Evolutionary conservation across 2,888 invertebrate genomes (phyloP).

Genomic region (Mythimna ferrago): DNA sequence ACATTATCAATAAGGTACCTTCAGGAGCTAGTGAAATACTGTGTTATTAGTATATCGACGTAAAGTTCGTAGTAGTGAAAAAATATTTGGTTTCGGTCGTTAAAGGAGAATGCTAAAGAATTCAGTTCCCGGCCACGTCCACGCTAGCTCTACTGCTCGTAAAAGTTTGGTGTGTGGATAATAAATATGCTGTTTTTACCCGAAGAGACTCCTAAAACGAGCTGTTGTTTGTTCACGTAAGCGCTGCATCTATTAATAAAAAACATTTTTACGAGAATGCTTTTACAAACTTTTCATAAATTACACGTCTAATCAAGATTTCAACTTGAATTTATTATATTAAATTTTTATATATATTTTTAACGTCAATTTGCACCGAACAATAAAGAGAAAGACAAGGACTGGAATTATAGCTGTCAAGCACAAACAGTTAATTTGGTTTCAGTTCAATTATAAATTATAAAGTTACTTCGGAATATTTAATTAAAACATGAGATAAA

Average conservation of each 20-base stretch:
- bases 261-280: slow-evolving; percentile 33
- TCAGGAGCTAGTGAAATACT: slow-evolving; percentile 24
- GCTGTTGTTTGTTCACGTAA: slow-evolving; percentile 58
- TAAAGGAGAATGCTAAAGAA: slow-evolving; percentile 63
- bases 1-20: slow-evolving; percentile 29
- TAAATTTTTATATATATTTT: slow-evolving; percentile 4
- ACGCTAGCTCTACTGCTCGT: slow-evolving; percentile 67
- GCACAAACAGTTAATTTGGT: slow-evolving; percentile 56
- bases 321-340: slow-evolving; percentile 14
- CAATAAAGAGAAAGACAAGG: slow-evolving; percentile 28
- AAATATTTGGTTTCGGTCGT: slow-evolving; percentile 59
- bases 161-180: slow-evolving; percentile 69
- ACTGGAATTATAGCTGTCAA: slow-evolving; percentile 49
- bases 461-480: slow-evolving; percentile 43
- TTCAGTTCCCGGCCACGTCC: slow-evolving; percentile 61
- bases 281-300: slow-evolving; percentile 29
- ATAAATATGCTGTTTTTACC: slow-evolving; percentile 68
- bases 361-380: slow-evolving; percentile 29
- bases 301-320: slow-evolving; percentile 27
- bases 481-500: slow-evolving; percentile 51
- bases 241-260: slow-evolving; percentile 56
- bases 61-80: slow-evolving; percentile 47
- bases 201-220: slow-evolving; percentile 64
- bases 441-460: slow-evolving; percentile 55
- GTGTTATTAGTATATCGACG: slow-evolving; percentile 29